phyloP scores from a whole-genome alignment of 2,113 vertebrate species.

The Mesoclemmys tuberculata region DNA sequence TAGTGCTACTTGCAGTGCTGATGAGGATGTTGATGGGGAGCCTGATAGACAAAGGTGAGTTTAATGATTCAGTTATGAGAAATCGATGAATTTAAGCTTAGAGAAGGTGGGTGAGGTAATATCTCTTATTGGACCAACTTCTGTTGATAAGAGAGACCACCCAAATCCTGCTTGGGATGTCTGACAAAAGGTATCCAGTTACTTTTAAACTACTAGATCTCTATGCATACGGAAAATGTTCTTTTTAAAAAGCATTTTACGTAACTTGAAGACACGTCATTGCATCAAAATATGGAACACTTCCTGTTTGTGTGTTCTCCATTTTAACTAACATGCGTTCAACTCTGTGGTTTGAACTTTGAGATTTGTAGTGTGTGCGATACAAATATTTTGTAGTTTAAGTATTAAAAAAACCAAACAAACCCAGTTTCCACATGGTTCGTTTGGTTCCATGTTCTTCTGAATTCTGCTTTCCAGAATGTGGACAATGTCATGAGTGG shows the following conservation, averaged over 20 bases:
- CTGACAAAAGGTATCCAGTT: background rate
- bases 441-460: background rate
- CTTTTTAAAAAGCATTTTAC: background rate
- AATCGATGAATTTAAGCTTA: background rate
- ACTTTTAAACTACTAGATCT: background rate
- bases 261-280: background rate
- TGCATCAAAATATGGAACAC: background rate
- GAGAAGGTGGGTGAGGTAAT: background rate
- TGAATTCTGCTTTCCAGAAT: background rate
- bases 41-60: conserved; percentile 90
- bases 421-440: background rate
- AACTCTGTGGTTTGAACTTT: background rate
- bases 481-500: background rate
- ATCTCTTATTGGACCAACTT: background rate
- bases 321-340: background rate
- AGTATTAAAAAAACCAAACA: too few relatives aligned
- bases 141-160: background rate
- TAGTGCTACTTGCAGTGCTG: conserved; percentile 98
- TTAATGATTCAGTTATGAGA: background rate
- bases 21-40: conserved; percentile 95
- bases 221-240: too few relatives aligned
- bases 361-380: background rate
- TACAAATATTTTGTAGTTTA: background rate
- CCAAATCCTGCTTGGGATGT: background rate
- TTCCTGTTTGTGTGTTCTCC: background rate